Base-by-base conservation (phyloP, 1,140 invertebrate genomes). In the Trichonephila inaurata region DNA sequence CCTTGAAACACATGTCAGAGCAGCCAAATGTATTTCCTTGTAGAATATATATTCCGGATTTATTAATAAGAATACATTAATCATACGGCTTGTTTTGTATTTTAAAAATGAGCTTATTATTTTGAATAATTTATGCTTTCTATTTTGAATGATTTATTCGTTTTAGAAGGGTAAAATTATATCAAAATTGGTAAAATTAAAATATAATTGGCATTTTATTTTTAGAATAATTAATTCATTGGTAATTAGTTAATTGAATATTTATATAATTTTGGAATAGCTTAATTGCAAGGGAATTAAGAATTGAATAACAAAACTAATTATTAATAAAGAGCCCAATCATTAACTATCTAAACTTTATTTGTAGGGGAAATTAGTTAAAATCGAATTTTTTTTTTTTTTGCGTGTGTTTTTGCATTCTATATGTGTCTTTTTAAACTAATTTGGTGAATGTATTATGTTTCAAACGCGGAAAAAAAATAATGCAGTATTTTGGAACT, bases 1-100 rank as follows among this genome's bases (percentile, higher is more conserved):
- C 69, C 64, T 66, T 66, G 64, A n/a, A 10, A 69, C n/a, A 33
- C 72, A 19, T 40, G 72, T 40, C 28, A 77, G 33, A 40, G 72
- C 72, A 33, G 28, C 16, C 33, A 18, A 77, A 77, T 77, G 24
- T 77, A 33, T 77, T 77, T 77, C 72, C 28, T 77, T 77, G 28
- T 77, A 77, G 18, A 16, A 4, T 77, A 40, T 40, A 18, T 77
- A 77, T 77, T 77, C 16, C 16, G 12, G 28, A 40, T 77, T 77
- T 77, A 77, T 77, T 77, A 77, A 77, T 77, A 77, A 77, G 33
- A 77, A 77, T 77, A 33, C 28, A 77, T 77, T 33, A 33, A 24
- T 40, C 28, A 40, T 72, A 16, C 24, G 21, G 19, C 69, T 10
- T 24, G 24, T 72, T 40, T 28, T 6, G 28, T 40, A 33, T 33